Percentiles rank a stretch among this genome's conserved stretches.
phyloP scores from a whole-genome alignment of 2,113 vertebrate genomes.

The Orientallactaga bullata region DNA sequence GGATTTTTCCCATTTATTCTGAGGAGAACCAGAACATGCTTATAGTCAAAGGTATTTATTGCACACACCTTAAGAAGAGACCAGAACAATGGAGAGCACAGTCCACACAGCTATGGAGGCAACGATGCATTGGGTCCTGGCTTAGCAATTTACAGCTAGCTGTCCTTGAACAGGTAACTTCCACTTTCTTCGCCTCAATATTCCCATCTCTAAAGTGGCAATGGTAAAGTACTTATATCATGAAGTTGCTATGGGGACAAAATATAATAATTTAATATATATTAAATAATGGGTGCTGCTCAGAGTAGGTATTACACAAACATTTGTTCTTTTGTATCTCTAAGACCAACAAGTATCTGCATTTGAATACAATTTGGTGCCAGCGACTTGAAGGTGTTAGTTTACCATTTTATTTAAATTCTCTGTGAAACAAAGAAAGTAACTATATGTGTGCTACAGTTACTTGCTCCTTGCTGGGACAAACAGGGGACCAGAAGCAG shows the following conservation, averaged over 20 bases:
- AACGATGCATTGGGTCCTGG: not conserved
- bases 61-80: not conserved
- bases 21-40: not conserved
- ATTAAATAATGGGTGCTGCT: not conserved
- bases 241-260: not conserved
- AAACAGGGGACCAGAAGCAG: no score
- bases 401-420: conserved; percentile 31
- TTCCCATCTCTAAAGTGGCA: not conserved
- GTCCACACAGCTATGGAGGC: no score
- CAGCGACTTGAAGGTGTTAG: not conserved
- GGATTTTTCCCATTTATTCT: conserved; percentile 45
- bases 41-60: not conserved
- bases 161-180: not conserved
- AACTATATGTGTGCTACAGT: not conserved
- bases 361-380: conserved; percentile 3
- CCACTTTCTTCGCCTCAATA: not conserved
- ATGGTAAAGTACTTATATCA: not conserved
- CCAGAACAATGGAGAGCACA: not conserved
- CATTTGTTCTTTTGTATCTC: not conserved
- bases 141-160: not conserved
- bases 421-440: conserved; percentile 11
- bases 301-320: not conserved
- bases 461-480: no score
- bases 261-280: not conserved
- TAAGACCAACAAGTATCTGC: not conserved